Conservation (phyloP, 2,888 invertebrate genomes). For the Polydesmus complanatus region DNA sequence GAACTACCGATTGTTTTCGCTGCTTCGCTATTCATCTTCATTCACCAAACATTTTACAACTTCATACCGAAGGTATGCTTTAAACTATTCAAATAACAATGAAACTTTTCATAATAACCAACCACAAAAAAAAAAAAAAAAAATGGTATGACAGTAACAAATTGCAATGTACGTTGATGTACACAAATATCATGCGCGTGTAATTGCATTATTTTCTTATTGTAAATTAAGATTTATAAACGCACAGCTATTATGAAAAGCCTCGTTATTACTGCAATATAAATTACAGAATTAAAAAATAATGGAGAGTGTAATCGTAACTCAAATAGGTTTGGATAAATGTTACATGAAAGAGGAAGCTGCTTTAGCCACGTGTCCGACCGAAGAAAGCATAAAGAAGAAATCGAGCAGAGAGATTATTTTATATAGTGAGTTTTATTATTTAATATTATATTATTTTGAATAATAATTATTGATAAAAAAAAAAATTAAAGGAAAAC, state of each 20-base stretch:
- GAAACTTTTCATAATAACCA: too few species aligned
- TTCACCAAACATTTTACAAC: slow-evolving; percentile 46
- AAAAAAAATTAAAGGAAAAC: slow-evolving; percentile 33
- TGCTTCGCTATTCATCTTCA: slow-evolving; percentile 46
- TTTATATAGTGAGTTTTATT: slow-evolving; percentile 43
- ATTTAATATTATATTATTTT: not conserved
- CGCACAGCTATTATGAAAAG: too few species aligned
- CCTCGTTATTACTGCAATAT: too few species aligned
- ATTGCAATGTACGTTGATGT: too few species aligned
- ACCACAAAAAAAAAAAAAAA: too few species aligned
- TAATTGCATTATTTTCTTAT: too few species aligned
- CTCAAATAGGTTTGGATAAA: slow-evolving; percentile 42
- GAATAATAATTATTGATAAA: not conserved
- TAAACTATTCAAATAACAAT: too few species aligned
- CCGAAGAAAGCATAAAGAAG: slow-evolving; percentile 30
- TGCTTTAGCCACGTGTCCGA: slow-evolving; percentile 44
- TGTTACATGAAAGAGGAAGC: slow-evolving; percentile 46
- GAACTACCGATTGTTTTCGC: slow-evolving; percentile 37
- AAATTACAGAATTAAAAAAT: too few species aligned
- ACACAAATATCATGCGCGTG: too few species aligned
- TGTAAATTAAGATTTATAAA: too few species aligned
- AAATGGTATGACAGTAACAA: too few species aligned
- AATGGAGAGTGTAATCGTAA: too few species aligned
- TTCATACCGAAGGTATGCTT: slow-evolving; percentile 39
- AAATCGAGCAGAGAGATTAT: slow-evolving; percentile 37